Conservation (phyloP, 2,797 vertebrate species). For the Pangasius mekongensis region DNA sequence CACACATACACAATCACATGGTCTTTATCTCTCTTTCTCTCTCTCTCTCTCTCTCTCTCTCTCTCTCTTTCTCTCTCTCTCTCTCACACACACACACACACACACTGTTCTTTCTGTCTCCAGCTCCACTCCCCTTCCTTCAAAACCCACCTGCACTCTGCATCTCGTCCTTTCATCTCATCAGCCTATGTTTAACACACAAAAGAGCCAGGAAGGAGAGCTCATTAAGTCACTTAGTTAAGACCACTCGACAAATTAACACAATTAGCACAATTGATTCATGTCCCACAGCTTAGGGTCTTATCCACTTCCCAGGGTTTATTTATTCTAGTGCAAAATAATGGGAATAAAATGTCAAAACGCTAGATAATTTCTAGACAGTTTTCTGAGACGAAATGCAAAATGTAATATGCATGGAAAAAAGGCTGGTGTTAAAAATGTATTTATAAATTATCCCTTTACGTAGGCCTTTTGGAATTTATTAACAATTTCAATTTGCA, state of each 20-base stretch:
- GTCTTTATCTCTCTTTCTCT: conserved; percentile 48
- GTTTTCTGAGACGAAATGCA: not conserved
- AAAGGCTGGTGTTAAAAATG: not conserved
- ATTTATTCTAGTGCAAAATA: conserved; percentile 1
- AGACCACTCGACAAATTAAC: conserved; percentile 46
- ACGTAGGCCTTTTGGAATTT: conserved; percentile 66
- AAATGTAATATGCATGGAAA: conserved; percentile 27
- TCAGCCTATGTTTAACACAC: conserved; percentile 34
- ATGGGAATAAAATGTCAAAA: not conserved
- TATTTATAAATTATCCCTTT: conserved; percentile 7
- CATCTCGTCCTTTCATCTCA: conserved; percentile 40
- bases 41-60: conserved; percentile 48
- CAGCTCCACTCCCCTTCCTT: conserved; percentile 20
- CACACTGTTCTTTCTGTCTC: conserved; percentile 27
- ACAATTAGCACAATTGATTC: conserved; percentile 29
- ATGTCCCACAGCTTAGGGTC: conserved; percentile 17
- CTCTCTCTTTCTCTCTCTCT: not conserved
- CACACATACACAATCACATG: not conserved
- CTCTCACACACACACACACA: conserved; percentile 54
- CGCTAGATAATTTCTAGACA: not conserved
- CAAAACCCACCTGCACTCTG: conserved; percentile 41
- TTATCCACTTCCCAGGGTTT: conserved; percentile 7
- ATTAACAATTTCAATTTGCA: conserved; percentile 80
- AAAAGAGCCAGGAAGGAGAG: conserved; percentile 41
- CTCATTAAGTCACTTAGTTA: conserved; percentile 39